Percentiles rank a stretch among this genome's conserved stretches.
These are phyloP conservation scores for Promerops cafer DNA, from an alignment of 2,113 vertebrate species.

Conservation along the genomic window DNA sequence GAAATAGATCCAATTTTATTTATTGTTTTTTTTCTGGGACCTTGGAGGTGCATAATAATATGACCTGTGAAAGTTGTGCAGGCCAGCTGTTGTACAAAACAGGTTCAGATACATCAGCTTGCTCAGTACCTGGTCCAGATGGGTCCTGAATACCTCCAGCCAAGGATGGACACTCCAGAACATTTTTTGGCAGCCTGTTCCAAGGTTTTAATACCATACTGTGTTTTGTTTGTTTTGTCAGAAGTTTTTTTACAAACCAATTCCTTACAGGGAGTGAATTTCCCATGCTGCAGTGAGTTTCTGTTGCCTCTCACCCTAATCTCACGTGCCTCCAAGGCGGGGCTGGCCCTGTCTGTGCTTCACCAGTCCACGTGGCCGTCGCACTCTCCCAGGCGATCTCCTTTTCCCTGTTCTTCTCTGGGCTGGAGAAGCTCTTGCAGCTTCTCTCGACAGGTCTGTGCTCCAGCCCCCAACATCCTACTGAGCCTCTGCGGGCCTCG, in stretches of 20 bases:
- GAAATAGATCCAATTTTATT: background rate
- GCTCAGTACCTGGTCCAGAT: background rate
- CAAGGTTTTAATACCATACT: background rate
- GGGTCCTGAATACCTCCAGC: background rate
- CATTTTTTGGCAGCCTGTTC: background rate
- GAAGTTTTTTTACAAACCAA: background rate
- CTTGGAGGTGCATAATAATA: background rate
- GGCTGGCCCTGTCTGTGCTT: background rate
- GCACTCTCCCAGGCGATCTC: background rate
- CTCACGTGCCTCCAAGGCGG: background rate
- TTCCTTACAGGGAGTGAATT: background rate
- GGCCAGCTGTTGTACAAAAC: background rate
- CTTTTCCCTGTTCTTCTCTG: background rate
- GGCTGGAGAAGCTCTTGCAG: background rate
- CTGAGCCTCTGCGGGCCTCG: background rate
- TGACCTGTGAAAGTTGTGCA: background rate
- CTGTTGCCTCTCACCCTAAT: background rate
- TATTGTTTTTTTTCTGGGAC: background rate
- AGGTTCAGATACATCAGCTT: background rate
- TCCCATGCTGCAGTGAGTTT: background rate
- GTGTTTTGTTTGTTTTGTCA: background rate
- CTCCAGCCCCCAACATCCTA: background rate
- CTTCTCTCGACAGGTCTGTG: background rate
- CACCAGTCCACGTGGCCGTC: no score
- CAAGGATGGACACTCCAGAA: background rate